Percentiles rank a stretch among this genome's conserved stretches.
phyloP scores from a whole-genome alignment of 2,113 vertebrate species.

The Bubalus kerabau region DNA sequence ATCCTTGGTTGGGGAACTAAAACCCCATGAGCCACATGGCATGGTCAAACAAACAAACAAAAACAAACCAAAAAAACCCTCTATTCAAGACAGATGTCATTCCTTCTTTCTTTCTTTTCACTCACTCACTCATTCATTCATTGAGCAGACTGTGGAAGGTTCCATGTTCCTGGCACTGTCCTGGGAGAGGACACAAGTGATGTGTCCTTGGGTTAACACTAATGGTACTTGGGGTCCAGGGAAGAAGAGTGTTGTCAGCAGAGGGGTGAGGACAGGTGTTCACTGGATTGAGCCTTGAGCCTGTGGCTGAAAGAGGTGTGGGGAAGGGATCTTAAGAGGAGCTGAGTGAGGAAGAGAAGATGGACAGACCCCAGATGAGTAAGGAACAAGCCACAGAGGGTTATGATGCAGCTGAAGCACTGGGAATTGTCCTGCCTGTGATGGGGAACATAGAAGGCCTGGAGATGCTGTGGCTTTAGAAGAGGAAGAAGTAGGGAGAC shows the following conservation, averaged over 20 bases:
- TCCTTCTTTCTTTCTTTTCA: background rate
- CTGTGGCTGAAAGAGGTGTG: background rate
- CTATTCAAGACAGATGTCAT: background rate
- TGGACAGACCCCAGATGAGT: background rate
- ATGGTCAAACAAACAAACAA: background rate
- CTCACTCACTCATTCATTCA: background rate
- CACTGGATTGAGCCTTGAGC: background rate
- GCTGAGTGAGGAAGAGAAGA: background rate
- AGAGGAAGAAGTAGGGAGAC: background rate
- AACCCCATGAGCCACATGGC: background rate
- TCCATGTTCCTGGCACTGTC: background rate
- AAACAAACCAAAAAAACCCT: background rate
- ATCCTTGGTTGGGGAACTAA: background rate
- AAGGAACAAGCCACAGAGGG: background rate
- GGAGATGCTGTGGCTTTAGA: background rate
- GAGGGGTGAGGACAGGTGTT: fast-evolving
- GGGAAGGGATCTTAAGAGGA: background rate
- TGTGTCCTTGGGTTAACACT: background rate
- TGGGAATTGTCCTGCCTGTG: background rate
- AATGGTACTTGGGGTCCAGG: background rate
- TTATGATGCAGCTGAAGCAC: background rate
- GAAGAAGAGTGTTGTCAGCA: background rate
- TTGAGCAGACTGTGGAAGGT: background rate
- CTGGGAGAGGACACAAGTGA: background rate
- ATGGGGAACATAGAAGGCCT: background rate